Evolutionary conservation across 2,797 vertebrate species (phyloP).

Genomic region (Loris lydekkerianus): DNA sequence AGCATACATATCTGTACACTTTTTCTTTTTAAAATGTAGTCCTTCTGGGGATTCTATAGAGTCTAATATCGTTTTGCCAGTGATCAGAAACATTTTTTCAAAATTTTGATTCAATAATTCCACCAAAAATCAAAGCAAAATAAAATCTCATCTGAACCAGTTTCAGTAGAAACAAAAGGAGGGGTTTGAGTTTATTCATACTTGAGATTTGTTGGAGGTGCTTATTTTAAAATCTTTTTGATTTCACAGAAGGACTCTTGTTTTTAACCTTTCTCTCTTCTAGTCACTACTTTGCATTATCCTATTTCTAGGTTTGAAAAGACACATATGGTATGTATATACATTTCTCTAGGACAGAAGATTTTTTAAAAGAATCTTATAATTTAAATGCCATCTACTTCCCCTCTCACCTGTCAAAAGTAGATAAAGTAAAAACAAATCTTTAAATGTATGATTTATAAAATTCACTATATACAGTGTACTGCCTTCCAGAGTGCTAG

Average conservation of each 20-base stretch:
- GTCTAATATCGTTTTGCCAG: not conserved
- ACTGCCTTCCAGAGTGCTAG: not conserved
- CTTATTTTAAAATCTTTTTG: conserved; percentile 12
- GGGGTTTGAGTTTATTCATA: conserved; percentile 30
- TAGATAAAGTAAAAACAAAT: conserved; percentile 47
- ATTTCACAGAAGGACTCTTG: not conserved
- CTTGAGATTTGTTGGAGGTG: not conserved
- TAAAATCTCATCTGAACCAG: conserved; percentile 21
- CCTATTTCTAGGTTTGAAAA: conserved; percentile 48
- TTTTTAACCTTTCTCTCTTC: not conserved
- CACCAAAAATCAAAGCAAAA: not conserved
- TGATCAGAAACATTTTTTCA: conserved; percentile 29
- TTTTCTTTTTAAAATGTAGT: not conserved
- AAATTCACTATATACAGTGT: conserved; percentile 7
- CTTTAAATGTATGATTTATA: not conserved
- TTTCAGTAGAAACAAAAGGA: conserved; percentile 47
- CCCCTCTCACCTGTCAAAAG: not conserved
- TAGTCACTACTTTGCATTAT: not conserved
- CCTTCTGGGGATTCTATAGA: not conserved
- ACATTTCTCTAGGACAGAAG: not conserved
- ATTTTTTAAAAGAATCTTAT: conserved; percentile 27
- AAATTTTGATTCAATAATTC: conserved; percentile 49
- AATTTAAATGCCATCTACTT: not conserved
- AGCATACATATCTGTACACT: not conserved
- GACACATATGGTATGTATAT: not conserved